A percentile compares a stretch with the other conserved stretches of the same genome.
Evolutionary conservation across 1,140 invertebrate species (phyloP).

Genomic region (Megathymus violae): DNA sequence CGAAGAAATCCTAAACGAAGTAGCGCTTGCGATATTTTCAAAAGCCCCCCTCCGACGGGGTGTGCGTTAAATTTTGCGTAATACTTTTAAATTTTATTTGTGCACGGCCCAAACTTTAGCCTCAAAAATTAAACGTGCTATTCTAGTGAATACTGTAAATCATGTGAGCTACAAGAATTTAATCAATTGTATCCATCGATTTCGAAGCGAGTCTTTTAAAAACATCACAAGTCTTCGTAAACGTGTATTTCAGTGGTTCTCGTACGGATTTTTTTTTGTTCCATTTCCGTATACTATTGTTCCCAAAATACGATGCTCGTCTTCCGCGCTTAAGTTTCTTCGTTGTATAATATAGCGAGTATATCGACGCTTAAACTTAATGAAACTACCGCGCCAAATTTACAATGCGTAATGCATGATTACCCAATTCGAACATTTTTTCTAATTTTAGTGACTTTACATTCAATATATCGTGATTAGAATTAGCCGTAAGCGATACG

Average conservation of each 20-base stretch:
- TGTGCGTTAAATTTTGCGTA: conserved; percentile 54
- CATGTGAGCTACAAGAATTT: conserved; percentile 44
- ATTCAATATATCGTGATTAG: not conserved
- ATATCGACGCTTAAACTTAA: not conserved
- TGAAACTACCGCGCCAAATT: not conserved
- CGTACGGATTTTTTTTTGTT: conserved; percentile 17
- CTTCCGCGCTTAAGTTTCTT: not conserved
- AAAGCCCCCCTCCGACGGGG: conserved; percentile 40
- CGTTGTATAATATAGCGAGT: not conserved
- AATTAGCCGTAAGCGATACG: not conserved
- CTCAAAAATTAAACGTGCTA: conserved; percentile 43
- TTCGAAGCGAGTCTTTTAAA: conserved; percentile 58
- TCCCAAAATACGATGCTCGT: not conserved
- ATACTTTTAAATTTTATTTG: conserved; percentile 44
- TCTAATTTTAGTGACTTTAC: not conserved
- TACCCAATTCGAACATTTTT: not conserved
- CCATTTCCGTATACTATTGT: not conserved
- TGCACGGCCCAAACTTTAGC: conserved; percentile 44
- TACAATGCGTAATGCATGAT: not conserved
- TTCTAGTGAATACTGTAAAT: conserved; percentile 46
- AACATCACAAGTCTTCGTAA: conserved; percentile 56
- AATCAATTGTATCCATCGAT: conserved; percentile 38
- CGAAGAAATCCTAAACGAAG: conserved; percentile 28
- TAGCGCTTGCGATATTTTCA: conserved; percentile 64
- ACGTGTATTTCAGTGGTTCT: conserved; percentile 25